phyloP scores from a whole-genome alignment of 2,113 vertebrate genomes.

The Polypterus senegalus region DNA sequence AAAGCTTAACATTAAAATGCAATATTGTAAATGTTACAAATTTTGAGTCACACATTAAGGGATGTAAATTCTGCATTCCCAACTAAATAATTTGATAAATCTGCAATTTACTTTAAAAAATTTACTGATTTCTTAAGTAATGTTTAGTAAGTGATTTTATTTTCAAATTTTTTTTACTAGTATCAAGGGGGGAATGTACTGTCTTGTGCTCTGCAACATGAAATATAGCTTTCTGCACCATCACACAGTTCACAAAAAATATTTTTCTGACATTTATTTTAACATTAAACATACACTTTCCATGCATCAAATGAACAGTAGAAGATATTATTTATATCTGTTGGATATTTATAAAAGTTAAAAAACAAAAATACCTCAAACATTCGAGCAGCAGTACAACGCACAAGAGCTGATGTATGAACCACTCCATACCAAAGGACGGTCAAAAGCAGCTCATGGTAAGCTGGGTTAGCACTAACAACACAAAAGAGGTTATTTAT shows the following conservation, averaged over 20 bases:
- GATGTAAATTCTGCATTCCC: too few relatives aligned
- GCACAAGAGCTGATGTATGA: conserved; percentile 90
- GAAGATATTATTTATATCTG: neutral
- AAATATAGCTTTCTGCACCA: conserved; percentile 39
- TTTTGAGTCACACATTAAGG: too few relatives aligned
- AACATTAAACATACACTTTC: neutral
- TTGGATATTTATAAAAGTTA: too few relatives aligned
- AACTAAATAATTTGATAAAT: too few relatives aligned
- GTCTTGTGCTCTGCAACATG: neutral
- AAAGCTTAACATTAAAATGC: too few relatives aligned
- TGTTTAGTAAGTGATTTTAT: too few relatives aligned
- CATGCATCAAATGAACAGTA: conserved; percentile 10
- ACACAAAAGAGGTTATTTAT: conserved; percentile 20
- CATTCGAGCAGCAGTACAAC: conserved; percentile 93
- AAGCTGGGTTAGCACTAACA: conserved; percentile 85
- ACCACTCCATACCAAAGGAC: conserved; percentile 97
- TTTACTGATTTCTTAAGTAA: too few relatives aligned
- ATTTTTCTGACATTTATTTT: neutral
- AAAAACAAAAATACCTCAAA: conserved; percentile 72
- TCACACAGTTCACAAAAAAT: conserved; percentile 47
- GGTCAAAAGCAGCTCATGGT: conserved; percentile 85
- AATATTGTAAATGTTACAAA: too few relatives aligned
- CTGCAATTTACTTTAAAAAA: too few relatives aligned
- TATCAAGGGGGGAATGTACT: too few relatives aligned
- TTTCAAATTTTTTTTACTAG: too few relatives aligned